phyloP scores from a whole-genome alignment of 64 coral and sea anemone genomes.

The Catalaphyllia jardinei region DNA sequence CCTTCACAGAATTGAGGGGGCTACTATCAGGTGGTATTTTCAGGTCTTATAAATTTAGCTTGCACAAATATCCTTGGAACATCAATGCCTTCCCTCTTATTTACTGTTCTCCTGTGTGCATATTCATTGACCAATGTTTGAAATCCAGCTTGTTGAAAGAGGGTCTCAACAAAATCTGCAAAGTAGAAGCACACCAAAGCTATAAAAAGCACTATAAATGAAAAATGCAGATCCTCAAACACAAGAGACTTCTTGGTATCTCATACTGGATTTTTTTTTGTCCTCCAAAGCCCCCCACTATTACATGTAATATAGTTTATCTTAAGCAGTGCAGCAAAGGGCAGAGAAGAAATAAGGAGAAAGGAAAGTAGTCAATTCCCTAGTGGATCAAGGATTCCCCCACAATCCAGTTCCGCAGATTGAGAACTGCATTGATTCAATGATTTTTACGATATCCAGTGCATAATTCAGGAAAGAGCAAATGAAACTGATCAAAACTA shows the following conservation, averaged over 20 bases:
- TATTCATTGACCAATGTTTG: conserved; percentile 73
- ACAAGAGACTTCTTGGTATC: neutral
- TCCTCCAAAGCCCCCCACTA: neutral
- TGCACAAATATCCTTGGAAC: conserved; percentile 99
- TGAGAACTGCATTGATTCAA: no score
- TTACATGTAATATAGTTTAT: no score
- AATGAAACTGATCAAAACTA: no score
- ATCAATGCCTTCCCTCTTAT: conserved; percentile 94
- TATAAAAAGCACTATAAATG: neutral
- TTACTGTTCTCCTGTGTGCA: conserved; percentile 93
- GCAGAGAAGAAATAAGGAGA: no score
- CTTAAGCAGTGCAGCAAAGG: no score
- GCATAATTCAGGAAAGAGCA: no score
- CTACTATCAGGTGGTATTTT: neutral
- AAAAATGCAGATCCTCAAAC: neutral
- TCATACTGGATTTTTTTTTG: neutral
- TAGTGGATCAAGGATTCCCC: no score
- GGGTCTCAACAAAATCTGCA: conserved; percentile 59
- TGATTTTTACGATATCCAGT: no score
- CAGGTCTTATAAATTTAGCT: conserved; percentile 92
- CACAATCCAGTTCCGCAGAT: no score
- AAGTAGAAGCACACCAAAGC: neutral
- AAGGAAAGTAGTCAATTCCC: no score
- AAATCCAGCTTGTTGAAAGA: conserved; percentile 77
- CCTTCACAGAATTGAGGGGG: neutral